phyloP scores from a whole-genome alignment of 2,113 vertebrate genomes.

The Symphodus melops region DNA sequence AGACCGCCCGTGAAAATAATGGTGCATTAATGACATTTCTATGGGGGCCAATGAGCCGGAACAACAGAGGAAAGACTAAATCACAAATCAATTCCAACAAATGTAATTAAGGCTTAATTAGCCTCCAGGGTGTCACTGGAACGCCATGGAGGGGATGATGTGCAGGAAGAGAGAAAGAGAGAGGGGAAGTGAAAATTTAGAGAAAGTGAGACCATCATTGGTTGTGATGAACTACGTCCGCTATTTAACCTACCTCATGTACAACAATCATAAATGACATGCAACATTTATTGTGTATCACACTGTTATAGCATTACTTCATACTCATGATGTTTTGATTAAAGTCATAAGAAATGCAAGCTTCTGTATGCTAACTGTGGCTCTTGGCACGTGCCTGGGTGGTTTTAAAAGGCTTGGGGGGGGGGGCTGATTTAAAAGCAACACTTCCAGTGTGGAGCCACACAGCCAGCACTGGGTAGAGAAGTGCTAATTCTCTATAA shows the following conservation, averaged over 20 bases:
- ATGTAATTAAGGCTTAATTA: constrained; percentile 90
- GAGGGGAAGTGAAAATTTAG: constrained; percentile 55
- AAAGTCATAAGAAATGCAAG: constrained; percentile 45
- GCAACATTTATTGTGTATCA: constrained; percentile 22
- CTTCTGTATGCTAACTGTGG: constrained; percentile 61
- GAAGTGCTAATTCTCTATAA: constrained; percentile 84
- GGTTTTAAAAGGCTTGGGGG: constrained; percentile 52
- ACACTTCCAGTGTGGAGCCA: constrained; percentile 74
- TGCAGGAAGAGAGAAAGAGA: constrained; percentile 50
- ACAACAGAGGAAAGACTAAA: constrained; percentile 85
- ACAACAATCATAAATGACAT: constrained; percentile 20
- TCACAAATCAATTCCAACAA: constrained; percentile 90
- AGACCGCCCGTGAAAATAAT: constrained; percentile 84
- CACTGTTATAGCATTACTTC: constrained; percentile 4
- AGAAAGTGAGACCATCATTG: constrained; percentile 51
- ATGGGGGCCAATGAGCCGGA: constrained; percentile 85
- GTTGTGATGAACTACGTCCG: constrained; percentile 29
- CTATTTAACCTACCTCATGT: constrained; percentile 33
- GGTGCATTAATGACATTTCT: constrained; percentile 87
- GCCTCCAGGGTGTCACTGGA: constrained; percentile 80
- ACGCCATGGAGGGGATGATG: constrained; percentile 61
- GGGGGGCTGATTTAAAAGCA: constrained; percentile 75
- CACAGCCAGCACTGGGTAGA: constrained; percentile 69
- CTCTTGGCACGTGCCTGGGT: constrained; percentile 67
- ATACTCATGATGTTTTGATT: constrained; percentile 47